Percentiles rank a stretch among this genome's conserved stretches.
Conservation (phyloP, 2,797 vertebrate genomes). For the Labroides dimidiatus region DNA sequence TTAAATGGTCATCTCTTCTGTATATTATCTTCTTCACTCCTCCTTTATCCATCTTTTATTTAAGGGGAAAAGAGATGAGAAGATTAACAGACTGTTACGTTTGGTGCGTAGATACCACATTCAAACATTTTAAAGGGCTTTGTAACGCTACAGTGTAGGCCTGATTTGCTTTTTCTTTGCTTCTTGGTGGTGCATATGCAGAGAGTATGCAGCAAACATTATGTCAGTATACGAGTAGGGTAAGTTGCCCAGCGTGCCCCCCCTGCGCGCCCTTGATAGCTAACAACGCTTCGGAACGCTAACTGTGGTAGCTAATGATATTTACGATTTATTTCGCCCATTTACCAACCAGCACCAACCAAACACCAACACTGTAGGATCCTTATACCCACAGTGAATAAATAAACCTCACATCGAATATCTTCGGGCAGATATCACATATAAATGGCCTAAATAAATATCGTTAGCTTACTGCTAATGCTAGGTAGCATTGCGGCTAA, state of each 20-base stretch:
- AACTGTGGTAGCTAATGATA: conserved; percentile 6
- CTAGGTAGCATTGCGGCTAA: conserved; percentile 45
- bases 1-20: conserved; percentile 82
- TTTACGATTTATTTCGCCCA: background rate
- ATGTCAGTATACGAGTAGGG: background rate
- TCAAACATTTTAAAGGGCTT: background rate
- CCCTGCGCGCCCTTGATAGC: conserved; percentile 59
- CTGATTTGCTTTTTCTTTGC: too few species aligned
- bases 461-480: conserved; percentile 47
- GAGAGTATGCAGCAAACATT: background rate
- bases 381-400: rapidly evolving
- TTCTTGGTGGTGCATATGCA: background rate
- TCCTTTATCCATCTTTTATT: conserved; percentile 81
- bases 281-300: conserved; percentile 35
- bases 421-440: rapidly evolving
- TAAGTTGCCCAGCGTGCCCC: conserved; percentile 51
- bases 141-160: too few species aligned
- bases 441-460: background rate
- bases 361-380: background rate
- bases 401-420: background rate
- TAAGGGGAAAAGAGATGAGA: conserved; percentile 12
- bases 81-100: background rate
- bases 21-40: conserved; percentile 78
- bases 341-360: too few species aligned
- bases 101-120: background rate